Percentiles rank a stretch among this genome's conserved stretches.
Evolutionary conservation across 2,113 vertebrate species (phyloP).

Genomic region (Ptilonorhynchus violaceus): DNA sequence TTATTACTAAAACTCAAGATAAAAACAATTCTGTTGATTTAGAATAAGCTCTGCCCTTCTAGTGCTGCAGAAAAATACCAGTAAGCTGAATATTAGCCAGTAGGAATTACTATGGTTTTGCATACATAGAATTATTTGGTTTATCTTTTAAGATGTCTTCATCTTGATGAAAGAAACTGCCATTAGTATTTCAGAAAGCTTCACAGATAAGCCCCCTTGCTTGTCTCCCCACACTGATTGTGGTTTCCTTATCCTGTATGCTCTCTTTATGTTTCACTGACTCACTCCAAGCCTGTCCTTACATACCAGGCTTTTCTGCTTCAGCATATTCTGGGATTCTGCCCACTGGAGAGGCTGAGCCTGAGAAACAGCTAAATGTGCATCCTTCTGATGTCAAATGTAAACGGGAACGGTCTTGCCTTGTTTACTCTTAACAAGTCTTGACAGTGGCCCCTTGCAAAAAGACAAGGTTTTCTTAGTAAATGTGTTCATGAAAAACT

Average conservation of each 20-base stretch:
- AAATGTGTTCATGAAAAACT: not conserved
- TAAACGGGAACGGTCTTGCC: not conserved
- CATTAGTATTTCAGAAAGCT: not conserved
- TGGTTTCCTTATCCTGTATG: not conserved
- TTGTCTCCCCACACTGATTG: not conserved
- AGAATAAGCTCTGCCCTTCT: not conserved
- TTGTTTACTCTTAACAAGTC: conserved; percentile 2
- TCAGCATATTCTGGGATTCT: not conserved
- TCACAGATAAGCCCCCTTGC: not conserved
- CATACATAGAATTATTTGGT: not conserved
- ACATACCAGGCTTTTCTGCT: not conserved
- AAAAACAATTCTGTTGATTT: conserved; percentile 13
- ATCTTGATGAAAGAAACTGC: not conserved
- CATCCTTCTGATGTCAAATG: not conserved
- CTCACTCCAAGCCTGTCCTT: not conserved
- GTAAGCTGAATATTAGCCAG: not conserved
- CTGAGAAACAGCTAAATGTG: not conserved
- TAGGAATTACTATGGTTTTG: not conserved
- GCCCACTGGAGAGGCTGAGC: not conserved
- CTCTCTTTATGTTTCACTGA: not conserved
- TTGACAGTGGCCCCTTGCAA: conserved; percentile 11
- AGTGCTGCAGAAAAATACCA: not conserved
- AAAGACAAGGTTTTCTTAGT: conserved; percentile 27
- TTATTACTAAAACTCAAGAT: conserved; percentile 10
- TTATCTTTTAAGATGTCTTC: not conserved